Evolutionary conservation across 2,797 vertebrate genomes (phyloP).

Genomic region (Chelon labrosus): DNA sequence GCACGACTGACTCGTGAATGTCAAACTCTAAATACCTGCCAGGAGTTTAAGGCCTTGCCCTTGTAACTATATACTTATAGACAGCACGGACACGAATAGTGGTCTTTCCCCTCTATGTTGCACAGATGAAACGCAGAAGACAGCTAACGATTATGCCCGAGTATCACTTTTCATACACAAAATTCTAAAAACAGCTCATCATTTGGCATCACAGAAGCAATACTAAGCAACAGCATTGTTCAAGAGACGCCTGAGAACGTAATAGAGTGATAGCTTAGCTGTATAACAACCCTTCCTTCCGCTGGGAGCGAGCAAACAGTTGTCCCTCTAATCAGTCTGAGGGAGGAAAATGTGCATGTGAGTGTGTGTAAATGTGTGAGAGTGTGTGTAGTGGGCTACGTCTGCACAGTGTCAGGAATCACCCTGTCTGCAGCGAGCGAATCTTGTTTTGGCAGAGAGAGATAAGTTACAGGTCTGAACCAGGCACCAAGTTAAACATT

Average conservation of each 20-base stretch:
- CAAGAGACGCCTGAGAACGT: slow-evolving; percentile 42
- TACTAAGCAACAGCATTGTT: slow-evolving; percentile 40
- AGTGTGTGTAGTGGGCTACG: slow-evolving; percentile 21
- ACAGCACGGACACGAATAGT: slow-evolving; percentile 5
- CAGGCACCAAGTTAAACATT: slow-evolving; percentile 55
- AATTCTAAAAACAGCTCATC: slow-evolving; percentile 27
- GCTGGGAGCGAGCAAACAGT: slow-evolving; percentile 51
- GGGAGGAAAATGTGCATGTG: slow-evolving; percentile 39
- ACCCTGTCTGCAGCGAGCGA: slow-evolving; percentile 37
- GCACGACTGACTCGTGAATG: slow-evolving; percentile 25
- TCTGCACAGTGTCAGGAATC: slow-evolving; percentile 71
- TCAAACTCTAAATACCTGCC: slow-evolving; percentile 14
- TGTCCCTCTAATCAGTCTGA: slow-evolving; percentile 52
- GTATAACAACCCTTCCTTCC: slow-evolving; percentile 60
- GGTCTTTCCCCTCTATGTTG: neutral
- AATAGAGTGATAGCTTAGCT: slow-evolving; percentile 46
- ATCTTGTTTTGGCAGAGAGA: slow-evolving; percentile 66
- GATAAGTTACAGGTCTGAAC: slow-evolving; percentile 53
- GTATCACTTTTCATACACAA: slow-evolving; percentile 24
- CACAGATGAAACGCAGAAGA: slow-evolving; percentile 22
- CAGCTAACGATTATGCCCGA: neutral
- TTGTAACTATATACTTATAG: neutral
- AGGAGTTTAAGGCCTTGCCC: slow-evolving; percentile 1
- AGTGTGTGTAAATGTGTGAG: slow-evolving; percentile 35
- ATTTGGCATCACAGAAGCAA: slow-evolving; percentile 31